phyloP scores from a whole-genome alignment of 2,888 invertebrate species.

The Malthinus seriepunctatus region DNA sequence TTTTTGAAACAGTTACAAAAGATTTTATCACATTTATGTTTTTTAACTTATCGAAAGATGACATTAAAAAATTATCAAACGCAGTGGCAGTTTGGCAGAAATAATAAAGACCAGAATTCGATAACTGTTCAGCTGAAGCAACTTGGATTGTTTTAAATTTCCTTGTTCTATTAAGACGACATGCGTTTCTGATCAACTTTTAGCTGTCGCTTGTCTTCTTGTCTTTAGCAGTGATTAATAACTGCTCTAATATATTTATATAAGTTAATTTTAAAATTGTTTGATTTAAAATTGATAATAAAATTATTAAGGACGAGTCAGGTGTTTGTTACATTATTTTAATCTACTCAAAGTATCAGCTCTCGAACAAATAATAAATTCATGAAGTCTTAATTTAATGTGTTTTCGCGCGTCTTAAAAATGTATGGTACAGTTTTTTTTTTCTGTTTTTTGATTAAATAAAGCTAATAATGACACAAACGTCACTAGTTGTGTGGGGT shows the following conservation, averaged over 20 bases:
- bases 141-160: conserved; percentile 18
- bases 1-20: no score
- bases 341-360: background rate
- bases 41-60: background rate
- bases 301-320: conserved; percentile 7
- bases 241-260: conserved; percentile 41
- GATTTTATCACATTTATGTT: no score
- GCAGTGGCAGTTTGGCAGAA: conserved; percentile 18
- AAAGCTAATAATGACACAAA: conserved; percentile 32
- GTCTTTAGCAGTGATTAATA: conserved; percentile 53
- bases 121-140: conserved; percentile 15
- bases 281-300: conserved; percentile 43
- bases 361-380: background rate
- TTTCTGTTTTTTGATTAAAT: conserved; percentile 27
- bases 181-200: conserved; percentile 51
- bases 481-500: conserved; percentile 43
- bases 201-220: conserved; percentile 52
- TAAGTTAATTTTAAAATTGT: conserved; percentile 42
- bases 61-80: conserved; percentile 7
- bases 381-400: background rate
- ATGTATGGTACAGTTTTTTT: conserved; percentile 10
- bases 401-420: conserved; percentile 8
- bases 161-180: conserved; percentile 47
- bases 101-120: conserved; percentile 17
- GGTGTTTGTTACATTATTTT: conserved; percentile 5